Base-by-base conservation (phyloP, 2,888 invertebrate species). In the Andrena chrysosceles region DNA sequence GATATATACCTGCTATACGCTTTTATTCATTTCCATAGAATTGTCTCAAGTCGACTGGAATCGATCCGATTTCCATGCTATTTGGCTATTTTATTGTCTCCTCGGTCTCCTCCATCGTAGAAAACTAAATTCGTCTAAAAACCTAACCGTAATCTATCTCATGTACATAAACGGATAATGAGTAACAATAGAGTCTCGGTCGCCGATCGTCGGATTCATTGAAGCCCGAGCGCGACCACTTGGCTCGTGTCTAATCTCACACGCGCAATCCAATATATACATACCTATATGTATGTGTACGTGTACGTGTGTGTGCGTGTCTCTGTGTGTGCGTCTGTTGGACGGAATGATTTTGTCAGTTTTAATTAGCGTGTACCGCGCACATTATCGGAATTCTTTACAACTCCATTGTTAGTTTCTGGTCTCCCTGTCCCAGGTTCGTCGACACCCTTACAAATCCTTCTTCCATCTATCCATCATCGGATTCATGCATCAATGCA, bases 91-190 rank as follows among this genome's bases (percentile, higher is more conserved):
- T 77, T 64, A 62, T 49, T 60, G 29, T 31, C 52, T 23, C 16
- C 52, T 60, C 60, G 31, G 29, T 13, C 67, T 66, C 31, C 31
- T 72, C 48, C 54, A 88, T 88, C 84, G 88, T 91, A 92, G 85
- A 92, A 91, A 91, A 91, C 85, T 91, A 89, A 82, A 87, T 88
- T 90, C 71, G 77, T 72, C 85, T 87, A 87, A 67, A 59, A 78
- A 31, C 62, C 75, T 88, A 84, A 84, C 75, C 79, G 80, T 48
- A 63, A 74, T 77, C 71, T 71, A 85, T 82, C 79, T 85, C 87
- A 85, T 86, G 84, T 88, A 89, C 85, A 85, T 79, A 83, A 80
- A 84, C 66, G 66, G 78, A 90, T 87, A 78, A 89, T 87, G 81
- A 87, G 89, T 80, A 90, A 87, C 77, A 54, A 77, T 56, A 56